Conservation (phyloP, 2,797 vertebrate genomes). For the Petrocephalus schoutedeni region DNA sequence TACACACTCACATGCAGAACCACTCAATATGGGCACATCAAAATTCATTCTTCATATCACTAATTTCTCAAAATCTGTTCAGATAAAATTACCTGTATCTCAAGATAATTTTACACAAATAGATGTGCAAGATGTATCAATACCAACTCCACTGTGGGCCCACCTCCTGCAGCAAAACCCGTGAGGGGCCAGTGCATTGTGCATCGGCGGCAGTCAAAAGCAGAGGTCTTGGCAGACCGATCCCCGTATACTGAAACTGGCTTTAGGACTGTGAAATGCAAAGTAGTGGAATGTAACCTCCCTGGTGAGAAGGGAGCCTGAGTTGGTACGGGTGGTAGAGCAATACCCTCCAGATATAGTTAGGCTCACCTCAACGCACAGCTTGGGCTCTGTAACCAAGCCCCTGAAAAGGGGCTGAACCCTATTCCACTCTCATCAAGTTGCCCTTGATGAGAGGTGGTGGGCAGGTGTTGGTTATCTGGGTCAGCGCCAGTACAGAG, state of each 20-base stretch:
- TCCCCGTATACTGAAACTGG: neutral
- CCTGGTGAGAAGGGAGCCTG: neutral
- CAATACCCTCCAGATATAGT: neutral
- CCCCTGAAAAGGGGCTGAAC: neutral
- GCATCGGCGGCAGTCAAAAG: neutral
- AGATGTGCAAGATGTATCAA: neutral
- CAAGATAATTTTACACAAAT: neutral
- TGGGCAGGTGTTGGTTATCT: neutral
- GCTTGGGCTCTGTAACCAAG: neutral
- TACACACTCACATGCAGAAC: neutral
- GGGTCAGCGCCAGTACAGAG: neutral
- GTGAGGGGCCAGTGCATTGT: neutral
- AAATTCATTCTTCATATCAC: neutral
- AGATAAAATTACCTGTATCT: neutral
- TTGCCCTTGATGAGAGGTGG: neutral
- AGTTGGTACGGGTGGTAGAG: neutral
- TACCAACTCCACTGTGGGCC: neutral
- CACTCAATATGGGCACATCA: neutral
- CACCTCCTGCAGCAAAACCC: neutral
- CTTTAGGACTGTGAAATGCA: neutral
- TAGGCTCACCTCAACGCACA: neutral
- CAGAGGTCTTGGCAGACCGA: neutral
- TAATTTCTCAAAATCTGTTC: neutral
- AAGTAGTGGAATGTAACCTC: neutral
- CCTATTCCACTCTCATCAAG: neutral